Base-by-base conservation (phyloP, 2,113 vertebrate species). In the Spilogale gracilis region DNA sequence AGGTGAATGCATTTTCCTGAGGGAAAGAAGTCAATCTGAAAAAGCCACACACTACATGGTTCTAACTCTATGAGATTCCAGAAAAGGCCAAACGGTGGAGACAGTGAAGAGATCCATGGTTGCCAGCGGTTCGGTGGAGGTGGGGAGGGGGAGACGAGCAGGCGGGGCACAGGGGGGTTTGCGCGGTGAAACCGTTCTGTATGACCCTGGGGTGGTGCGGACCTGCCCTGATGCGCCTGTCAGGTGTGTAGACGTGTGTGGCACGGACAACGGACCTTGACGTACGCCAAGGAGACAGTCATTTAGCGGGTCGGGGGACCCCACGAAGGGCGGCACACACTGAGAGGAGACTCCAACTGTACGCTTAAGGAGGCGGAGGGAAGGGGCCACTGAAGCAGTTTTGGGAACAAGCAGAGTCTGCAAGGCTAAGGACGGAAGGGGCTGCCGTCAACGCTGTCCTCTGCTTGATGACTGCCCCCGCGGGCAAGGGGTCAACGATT, bases 151-250 rank as follows among this genome's bases (percentile, higher is more conserved):
- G 32, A 16, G 32, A 27, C 21, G 20, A 27, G 9, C 3, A 11
- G 45, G 20, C 32, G 13, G n/a, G 6, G 30, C 73, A 71, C 1
- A 16, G 30, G 52, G 43, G 43, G 6, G 3, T 27, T 69, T 48
- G 45, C 48, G 54, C 6, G 63, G 78, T 16, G 45, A 54, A 23
- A 32, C 17, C 43, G 23, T 45, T 38, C 69, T 67, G 91, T 23
- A 74, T 11, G 48, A 25, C 5, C 1, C 12, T 7, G 7, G 45
- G 5, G 16, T 0, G 9, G 38, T 13, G 30, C 20, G 1, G 7
- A 14, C 13, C 6, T 2, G 21, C 38, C 81, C 6, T 14, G 60
- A 30, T 1, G 6, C 30, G 10, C n/a, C 67, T 52, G 32, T 56
- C 25, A 48, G 71, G 63, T 38, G n/a, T 56, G 1, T 4, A 32